A percentile compares a stretch with the other conserved stretches of the same genome.
Conservation (phyloP, 1,140 invertebrate species). For the Bombus breviceps region DNA sequence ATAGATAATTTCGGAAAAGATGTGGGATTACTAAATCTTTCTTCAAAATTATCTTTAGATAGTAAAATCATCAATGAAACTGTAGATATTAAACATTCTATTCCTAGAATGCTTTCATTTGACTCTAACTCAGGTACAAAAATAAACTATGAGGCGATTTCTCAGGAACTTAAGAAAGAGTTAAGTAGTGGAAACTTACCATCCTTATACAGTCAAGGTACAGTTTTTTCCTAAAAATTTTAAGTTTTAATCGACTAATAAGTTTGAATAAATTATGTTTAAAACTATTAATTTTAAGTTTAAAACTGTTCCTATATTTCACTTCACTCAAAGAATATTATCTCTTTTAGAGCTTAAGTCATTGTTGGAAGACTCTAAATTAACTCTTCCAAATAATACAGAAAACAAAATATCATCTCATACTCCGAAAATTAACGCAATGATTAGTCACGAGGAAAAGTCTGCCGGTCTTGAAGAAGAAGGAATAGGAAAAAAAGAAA, state of each 20-base stretch:
- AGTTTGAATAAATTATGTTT: background rate
- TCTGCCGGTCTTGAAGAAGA: conserved; percentile 28
- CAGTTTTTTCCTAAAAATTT: background rate
- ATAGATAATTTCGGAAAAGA: conserved; percentile 56
- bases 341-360: conserved; percentile 23
- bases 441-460: conserved; percentile 22
- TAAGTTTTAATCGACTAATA: background rate
- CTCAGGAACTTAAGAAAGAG: conserved; percentile 37
- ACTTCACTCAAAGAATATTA: background rate
- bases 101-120: conserved; percentile 25
- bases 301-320: background rate
- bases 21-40: conserved; percentile 12
- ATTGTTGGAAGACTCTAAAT: conserved; percentile 23
- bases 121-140: conserved; percentile 8
- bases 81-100: conserved; percentile 13
- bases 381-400: conserved; percentile 6
- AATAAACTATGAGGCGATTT: background rate
- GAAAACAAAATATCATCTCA: background rate
- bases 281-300: background rate
- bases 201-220: conserved; percentile 19
- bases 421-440: background rate
- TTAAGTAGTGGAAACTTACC: background rate
- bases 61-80: conserved; percentile 59
- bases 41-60: conserved; percentile 72
- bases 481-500: background rate